Evolutionary conservation across 2,888 invertebrate genomes (phyloP).

Genomic region (Pachliopta kotzebuea): DNA sequence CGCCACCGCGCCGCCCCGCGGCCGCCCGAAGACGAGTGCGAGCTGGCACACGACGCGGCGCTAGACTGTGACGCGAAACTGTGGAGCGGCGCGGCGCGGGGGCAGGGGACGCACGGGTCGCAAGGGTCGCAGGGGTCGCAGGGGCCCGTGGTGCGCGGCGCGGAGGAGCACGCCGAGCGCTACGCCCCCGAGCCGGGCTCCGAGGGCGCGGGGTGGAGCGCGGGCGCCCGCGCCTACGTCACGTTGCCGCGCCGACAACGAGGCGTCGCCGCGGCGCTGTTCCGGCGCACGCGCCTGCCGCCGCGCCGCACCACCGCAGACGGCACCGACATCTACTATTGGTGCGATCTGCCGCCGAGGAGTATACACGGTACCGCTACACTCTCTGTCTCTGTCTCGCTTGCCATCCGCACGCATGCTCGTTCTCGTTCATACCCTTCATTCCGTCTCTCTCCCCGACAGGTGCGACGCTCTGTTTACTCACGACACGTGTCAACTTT

Average conservation of each 20-base stretch:
- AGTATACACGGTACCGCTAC: slow-evolving; percentile 70
- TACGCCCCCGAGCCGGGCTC: slow-evolving; percentile 34
- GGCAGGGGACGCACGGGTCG: no score
- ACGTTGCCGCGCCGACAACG: slow-evolving; percentile 69
- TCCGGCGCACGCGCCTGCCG: slow-evolving; percentile 72
- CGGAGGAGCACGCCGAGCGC: slow-evolving; percentile 83
- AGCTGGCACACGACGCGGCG: slow-evolving; percentile 78
- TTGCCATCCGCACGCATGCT: background rate
- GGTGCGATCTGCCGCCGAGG: slow-evolving; percentile 89
- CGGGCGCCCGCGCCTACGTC: slow-evolving; percentile 69
- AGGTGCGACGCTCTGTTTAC: no score
- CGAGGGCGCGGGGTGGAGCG: slow-evolving; percentile 36
- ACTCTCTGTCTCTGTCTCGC: background rate
- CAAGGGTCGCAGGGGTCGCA: slow-evolving; percentile 55
- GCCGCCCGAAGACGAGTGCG: slow-evolving; percentile 63
- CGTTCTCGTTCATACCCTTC: background rate
- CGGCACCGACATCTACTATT: slow-evolving; percentile 92
- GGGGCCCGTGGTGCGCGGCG: slow-evolving; percentile 80
- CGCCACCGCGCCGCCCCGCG: slow-evolving; percentile 37
- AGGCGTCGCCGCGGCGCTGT: slow-evolving; percentile 54
- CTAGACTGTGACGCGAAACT: slow-evolving; percentile 74
- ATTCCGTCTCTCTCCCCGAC: no score
- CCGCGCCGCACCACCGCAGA: slow-evolving; percentile 90
- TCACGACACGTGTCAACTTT: no score
- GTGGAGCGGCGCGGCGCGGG: no score